Evolutionary conservation across 2,113 vertebrate genomes (phyloP).

Genomic region (Egretta garzetta): DNA sequence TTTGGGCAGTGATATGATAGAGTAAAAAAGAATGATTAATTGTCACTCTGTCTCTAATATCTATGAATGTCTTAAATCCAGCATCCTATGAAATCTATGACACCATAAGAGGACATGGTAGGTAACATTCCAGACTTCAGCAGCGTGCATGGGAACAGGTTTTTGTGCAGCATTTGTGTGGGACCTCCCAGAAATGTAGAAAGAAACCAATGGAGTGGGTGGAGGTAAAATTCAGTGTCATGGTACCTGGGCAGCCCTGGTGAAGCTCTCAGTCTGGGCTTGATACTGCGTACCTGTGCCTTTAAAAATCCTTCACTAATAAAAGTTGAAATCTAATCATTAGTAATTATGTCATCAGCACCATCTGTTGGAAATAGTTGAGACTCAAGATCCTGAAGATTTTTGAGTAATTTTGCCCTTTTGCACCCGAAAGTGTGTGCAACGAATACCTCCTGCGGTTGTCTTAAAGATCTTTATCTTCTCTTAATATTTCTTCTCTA

Average conservation of each 20-base stretch:
- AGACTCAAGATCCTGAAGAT: constrained; percentile 55
- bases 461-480: constrained; percentile 51
- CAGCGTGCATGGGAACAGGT: neutral
- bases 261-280: neutral
- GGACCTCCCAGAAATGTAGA: neutral
- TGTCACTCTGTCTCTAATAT: neutral
- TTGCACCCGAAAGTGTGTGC: constrained; percentile 34
- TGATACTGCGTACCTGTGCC: neutral
- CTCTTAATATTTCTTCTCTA: constrained; percentile 34
- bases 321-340: constrained; percentile 57
- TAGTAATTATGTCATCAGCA: constrained; percentile 66
- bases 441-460: constrained; percentile 44
- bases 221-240: neutral
- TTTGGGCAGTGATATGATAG: neutral
- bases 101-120: neutral
- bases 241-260: neutral
- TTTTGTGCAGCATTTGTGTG: neutral
- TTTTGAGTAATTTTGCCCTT: constrained; percentile 66
- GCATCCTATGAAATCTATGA: neutral
- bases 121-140: neutral
- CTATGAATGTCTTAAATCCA: neutral
- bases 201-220: neutral
- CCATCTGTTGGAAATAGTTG: constrained; percentile 59
- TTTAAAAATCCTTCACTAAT: constrained; percentile 55
- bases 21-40: neutral